Base-by-base conservation (phyloP, 2,888 invertebrate genomes). In the Lithodes maja region DNA sequence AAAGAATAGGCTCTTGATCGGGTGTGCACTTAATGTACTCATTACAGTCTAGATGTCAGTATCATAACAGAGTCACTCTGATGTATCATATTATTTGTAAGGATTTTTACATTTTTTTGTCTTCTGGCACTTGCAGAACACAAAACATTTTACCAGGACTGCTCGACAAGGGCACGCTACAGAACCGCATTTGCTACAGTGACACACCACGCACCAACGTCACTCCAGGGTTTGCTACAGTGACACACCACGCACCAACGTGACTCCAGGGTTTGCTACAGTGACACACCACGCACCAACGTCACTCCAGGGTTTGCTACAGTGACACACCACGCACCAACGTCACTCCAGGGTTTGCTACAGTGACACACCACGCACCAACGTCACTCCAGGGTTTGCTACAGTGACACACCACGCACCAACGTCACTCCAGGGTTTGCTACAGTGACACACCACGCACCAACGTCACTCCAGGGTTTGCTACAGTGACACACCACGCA, bases 91-190 rank as follows among this genome's bases (percentile, higher is more conserved):
- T 61, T 12, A 61, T 5, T 61, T 61, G 61, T 61, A 61, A 61
- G 61, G 12, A 12, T 61, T 61, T 61, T 61, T 61, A 61, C 61
- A 61, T 5, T 61, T 61, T 61, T 61, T 12, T 12, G 61, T 61
- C 61, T 61, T 5, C 61, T 61, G 61, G 0, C 55, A 55, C 50
- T 55, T 50, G 49, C 75, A 75, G 75, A 75, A 75, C 12, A 17
- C 49, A n/a, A 49, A 17, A 75, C 75, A 75, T 33, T 33, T 75
- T n/a, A 33, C 33, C 75, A 33, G 33, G 75, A 49, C 75, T 3
- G 75, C 75, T 75, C 49, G 17, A 75, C 75, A 75, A 33, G 33
- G 49, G 75, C 75, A 75, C 2, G 75, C 49, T n/a, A 33, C 75
- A 7, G 33, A 2, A 2, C 33, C 75, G 9, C 75, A 75, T 33